These are phyloP conservation scores for Anorthoa munda DNA, from an alignment of 2,888 invertebrate species.

Conservation along the genomic window DNA sequence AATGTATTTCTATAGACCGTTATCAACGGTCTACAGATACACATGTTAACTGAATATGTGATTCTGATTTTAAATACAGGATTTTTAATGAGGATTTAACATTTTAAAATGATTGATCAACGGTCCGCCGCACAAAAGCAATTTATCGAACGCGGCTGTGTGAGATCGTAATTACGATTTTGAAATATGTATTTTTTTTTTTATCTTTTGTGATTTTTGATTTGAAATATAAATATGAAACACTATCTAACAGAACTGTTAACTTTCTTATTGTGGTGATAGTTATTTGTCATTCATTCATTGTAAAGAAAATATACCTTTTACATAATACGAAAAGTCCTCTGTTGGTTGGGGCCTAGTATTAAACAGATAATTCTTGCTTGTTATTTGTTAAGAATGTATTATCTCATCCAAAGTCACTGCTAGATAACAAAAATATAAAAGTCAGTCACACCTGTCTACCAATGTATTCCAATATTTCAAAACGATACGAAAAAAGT, in stretches of 20 bases:
- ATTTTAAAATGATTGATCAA: not conserved
- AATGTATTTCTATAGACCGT: constrained; percentile 53
- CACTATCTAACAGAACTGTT: not conserved
- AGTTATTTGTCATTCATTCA: not conserved
- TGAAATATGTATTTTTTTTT: not conserved
- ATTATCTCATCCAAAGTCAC: constrained; percentile 5
- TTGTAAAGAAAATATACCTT: constrained; percentile 20
- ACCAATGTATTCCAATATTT: too few relatives aligned
- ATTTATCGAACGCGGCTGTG: not conserved
- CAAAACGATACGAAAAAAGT: too few relatives aligned
- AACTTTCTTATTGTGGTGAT: not conserved
- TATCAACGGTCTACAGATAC: too few relatives aligned
- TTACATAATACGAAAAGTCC: constrained; percentile 18
- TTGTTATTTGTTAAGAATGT: constrained; percentile 37
- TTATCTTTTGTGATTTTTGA: not conserved
- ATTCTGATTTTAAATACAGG: not conserved
- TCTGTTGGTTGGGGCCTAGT: constrained; percentile 6
- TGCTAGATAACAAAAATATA: not conserved
- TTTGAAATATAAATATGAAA: not conserved
- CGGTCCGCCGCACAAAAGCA: too few relatives aligned
- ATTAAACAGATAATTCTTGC: constrained; percentile 39
- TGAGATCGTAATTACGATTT: not conserved
- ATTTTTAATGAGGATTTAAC: too few relatives aligned
- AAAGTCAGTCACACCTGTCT: too few relatives aligned
- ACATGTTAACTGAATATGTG: not conserved